These are phyloP conservation scores for Periophthalmodon schlosseri DNA, from an alignment of 2,113 vertebrate species.

Conservation along the genomic window DNA sequence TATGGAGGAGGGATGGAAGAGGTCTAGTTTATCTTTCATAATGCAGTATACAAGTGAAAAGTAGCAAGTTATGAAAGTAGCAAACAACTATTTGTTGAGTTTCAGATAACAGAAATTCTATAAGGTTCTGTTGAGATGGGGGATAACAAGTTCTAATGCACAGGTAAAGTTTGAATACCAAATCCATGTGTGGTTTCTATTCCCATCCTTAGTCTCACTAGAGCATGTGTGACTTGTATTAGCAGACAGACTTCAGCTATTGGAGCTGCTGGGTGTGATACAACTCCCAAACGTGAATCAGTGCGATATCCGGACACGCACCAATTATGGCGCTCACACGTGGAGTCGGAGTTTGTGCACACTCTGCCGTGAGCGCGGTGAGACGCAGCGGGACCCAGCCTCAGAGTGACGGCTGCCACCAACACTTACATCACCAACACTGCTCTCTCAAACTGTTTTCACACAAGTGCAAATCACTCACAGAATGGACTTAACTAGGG, in stretches of 20 bases:
- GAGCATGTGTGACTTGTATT: slow-evolving; percentile 17
- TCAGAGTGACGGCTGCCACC: slow-evolving; percentile 42
- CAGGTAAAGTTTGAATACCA: not conserved
- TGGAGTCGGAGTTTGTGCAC: slow-evolving; percentile 20
- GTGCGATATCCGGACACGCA: slow-evolving; percentile 38
- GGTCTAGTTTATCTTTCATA: no score
- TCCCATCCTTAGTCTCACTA: not conserved
- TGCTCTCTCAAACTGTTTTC: slow-evolving; percentile 22
- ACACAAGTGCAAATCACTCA: slow-evolving; percentile 4
- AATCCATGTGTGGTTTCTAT: not conserved
- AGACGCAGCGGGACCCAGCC: slow-evolving; percentile 34
- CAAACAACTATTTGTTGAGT: no score
- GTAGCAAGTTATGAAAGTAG: no score
- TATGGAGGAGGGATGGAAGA: no score
- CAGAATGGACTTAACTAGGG: not conserved
- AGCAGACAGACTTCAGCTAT: slow-evolving; percentile 29
- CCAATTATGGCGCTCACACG: slow-evolving; percentile 28
- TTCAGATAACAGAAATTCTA: no score
- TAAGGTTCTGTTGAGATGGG: no score
- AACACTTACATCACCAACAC: slow-evolving; percentile 42
- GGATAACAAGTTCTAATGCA: not conserved
- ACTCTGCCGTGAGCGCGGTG: slow-evolving; percentile 13
- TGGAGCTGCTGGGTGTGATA: slow-evolving; percentile 29
- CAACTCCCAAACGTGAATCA: slow-evolving; percentile 41
- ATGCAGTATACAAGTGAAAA: no score